phyloP scores from a whole-genome alignment of 2,113 vertebrate genomes.

The Carollia perspicillata region DNA sequence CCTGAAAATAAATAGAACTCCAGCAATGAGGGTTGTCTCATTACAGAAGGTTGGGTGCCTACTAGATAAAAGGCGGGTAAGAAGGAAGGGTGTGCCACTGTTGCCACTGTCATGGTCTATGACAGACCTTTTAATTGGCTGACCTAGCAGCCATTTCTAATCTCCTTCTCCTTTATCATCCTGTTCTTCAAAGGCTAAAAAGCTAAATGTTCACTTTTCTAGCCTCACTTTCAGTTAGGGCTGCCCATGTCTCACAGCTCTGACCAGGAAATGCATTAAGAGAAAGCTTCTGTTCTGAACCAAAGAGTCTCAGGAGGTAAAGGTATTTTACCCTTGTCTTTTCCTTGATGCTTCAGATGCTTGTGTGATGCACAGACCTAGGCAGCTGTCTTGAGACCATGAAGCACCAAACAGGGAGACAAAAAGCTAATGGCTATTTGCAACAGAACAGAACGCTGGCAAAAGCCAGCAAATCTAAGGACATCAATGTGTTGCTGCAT shows the following conservation, averaged over 20 bases:
- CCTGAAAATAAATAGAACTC: not conserved
- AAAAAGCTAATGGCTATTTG: not conserved
- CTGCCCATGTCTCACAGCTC: not conserved
- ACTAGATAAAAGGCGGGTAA: not conserved
- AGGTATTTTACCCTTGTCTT: not conserved
- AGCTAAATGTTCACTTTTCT: not conserved
- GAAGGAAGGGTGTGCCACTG: not conserved
- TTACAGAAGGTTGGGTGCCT: not conserved
- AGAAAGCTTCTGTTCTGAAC: not conserved
- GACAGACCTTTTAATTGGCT: not conserved
- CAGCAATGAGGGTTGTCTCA: not conserved
- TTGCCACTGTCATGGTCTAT: not conserved
- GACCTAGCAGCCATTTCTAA: not conserved
- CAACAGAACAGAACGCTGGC: not conserved
- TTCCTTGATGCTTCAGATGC: not conserved
- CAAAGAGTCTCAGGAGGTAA: not conserved
- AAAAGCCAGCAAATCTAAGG: not conserved
- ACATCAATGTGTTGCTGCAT: not conserved
- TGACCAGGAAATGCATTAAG: not conserved
- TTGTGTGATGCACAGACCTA: too few relatives aligned
- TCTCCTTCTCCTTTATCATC: not conserved
- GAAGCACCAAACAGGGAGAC: not conserved
- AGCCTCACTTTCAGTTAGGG: not conserved
- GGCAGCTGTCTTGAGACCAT: not conserved
- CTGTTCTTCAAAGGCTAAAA: not conserved